Evolutionary conservation across 1,140 invertebrate genomes (phyloP), one percentile per base, ranked within the genome.

Genomic region (Halictus rubicundus): DNA sequence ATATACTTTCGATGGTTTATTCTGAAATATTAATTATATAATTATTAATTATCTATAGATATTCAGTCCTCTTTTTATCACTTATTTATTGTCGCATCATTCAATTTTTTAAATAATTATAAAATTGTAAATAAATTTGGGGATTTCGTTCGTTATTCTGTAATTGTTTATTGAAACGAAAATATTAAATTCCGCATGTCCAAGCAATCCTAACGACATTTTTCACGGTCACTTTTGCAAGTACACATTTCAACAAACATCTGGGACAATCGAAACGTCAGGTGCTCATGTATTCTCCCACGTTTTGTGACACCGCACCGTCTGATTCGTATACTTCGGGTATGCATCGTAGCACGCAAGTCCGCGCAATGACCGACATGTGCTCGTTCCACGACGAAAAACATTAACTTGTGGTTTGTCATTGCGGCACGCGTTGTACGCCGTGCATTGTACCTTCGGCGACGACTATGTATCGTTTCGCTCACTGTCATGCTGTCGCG

Each of bases 381-480:
- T 78, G 54, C 5, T 78, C 14, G 42, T 65, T 72, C 37, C 21
- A n/a, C 19, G 32, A 37, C 25, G 23, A 72, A 63, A 78, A 57
- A 72, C 64, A 78, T 72, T 21, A 78, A 78, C 76, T 69, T 72
- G 46, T n/a, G 21, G 60, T 64, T 78, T 72, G 25, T 78, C 68
- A 64, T 78, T 39, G 68, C 54, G 19, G n/a, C 32, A 57, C 68
- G 39, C 19, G 32, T 70, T 61, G 27, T 64, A 71, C 19, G 10
- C 14, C 42, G 60, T 57, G 49, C 27, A 64, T 72, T 54, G 2
- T 42, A 64, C n/a, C 37, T 61, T 27, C 39, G 27, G 7, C 39
- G 27, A 7, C n/a, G 60, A 23, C 54, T 77, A 21, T 69, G n/a
- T 39, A 61, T 77, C 16, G 49, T 60, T 5, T 76, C 21, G 25